Evolutionary conservation across 2,797 vertebrate genomes (phyloP).

Genomic region (Alfaro cultratus): DNA sequence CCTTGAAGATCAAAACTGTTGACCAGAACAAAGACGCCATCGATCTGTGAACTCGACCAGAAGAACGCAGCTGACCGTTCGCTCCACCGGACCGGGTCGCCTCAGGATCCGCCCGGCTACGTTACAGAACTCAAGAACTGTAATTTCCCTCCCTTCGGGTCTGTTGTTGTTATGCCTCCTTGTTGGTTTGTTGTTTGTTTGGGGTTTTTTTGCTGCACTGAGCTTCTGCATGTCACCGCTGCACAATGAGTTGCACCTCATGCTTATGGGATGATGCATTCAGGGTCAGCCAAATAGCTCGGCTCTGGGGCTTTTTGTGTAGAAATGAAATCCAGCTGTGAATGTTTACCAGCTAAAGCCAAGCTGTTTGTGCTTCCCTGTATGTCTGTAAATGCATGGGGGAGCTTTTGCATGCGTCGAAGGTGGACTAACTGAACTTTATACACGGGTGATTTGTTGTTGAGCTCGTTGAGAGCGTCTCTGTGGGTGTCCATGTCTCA

Average conservation of each 20-base stretch:
- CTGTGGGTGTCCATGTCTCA: constrained; percentile 49
- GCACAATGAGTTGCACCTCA: constrained; percentile 53
- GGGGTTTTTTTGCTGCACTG: constrained; percentile 35
- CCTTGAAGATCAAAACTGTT: background rate
- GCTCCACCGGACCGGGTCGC: constrained; percentile 13
- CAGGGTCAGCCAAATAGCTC: constrained; percentile 39
- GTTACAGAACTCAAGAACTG: constrained; percentile 22
- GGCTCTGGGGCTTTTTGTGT: constrained; percentile 32
- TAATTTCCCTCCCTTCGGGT: constrained; percentile 54
- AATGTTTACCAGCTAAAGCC: constrained; percentile 44
- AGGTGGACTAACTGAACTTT: constrained; percentile 63
- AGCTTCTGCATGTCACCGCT: constrained; percentile 71
- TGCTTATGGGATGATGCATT: constrained; percentile 43
- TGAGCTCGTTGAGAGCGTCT: constrained; percentile 38
- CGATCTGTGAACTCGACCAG: constrained; percentile 17
- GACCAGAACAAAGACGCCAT: constrained; percentile 1
- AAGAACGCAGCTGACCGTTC: constrained; percentile 15
- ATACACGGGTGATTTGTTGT: constrained; percentile 42
- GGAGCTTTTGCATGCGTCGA: constrained; percentile 77
- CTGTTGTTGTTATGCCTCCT: constrained; percentile 40
- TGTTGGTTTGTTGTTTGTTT: background rate
- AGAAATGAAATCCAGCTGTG: background rate
- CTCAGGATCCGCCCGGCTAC: constrained; percentile 17
- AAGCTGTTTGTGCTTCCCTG: constrained; percentile 41
- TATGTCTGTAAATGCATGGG: constrained; percentile 71